Evolutionary conservation across 2,113 vertebrate species (phyloP), one percentile per base, ranked within the genome.

Genomic region (Empidonax alnorum): DNA sequence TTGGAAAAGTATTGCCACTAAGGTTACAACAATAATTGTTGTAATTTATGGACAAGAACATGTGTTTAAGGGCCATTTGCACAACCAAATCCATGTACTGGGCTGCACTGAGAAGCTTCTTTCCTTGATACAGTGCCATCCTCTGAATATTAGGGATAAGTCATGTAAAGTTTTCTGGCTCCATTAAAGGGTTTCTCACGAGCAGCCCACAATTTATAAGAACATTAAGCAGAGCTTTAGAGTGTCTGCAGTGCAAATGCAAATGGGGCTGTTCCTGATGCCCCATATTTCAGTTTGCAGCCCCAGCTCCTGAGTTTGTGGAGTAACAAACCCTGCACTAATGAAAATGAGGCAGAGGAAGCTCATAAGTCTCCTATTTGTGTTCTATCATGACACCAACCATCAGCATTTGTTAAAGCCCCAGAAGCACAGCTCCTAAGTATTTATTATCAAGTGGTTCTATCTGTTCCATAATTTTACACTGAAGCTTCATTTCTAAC

Each of bases 391-490:
- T 1, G 2, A 93, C 66, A 27, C 39, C 28, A 52, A 12, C 62
- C 41, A 74, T 62, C 71, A 83, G 28, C 19, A 19, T 77, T 55
- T 71, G 59, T 74, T 85, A 95, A 93, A 72, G 12, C 17, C 65
- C 41, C 62, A 75, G 52, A 73, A 96, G 82, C 42, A 80, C 52
- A 90, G 59, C 71, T 59, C 63, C 68, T 94, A 83, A 94, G 59
- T 80, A 91, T 90, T 95, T 96, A 85, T 96, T 85, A 91, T 85
- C 58, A 82, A 73, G 47, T 24, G 78, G 19, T 18, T 24, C 30
- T 82, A 55, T 78, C 80, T 89, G 53, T 94, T 91, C 89, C 52
- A 85, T 88, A 93, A 93, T 91, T 96, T 83, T 94, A 83, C 33
- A 68, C 46, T 35, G 53, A 83, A 69, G 46, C 62, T 73, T 46